phyloP scores from a whole-genome alignment of 2,113 vertebrate species.

The Hemibagrus wyckioides region DNA sequence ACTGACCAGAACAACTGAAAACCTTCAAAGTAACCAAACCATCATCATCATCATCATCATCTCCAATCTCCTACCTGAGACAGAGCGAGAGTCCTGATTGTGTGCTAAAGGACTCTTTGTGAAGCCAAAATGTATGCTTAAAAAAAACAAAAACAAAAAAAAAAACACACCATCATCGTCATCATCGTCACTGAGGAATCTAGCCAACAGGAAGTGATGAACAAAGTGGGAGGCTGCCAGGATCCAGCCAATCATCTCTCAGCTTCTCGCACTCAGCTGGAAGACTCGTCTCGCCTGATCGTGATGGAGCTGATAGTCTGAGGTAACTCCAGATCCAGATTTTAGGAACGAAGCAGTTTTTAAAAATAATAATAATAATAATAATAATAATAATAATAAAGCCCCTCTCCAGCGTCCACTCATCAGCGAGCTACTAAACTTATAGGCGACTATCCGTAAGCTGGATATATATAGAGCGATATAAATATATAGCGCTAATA shows the following conservation, averaged over 20 bases:
- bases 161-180: neutral
- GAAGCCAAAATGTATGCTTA: constrained; percentile 60
- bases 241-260: constrained; percentile 31
- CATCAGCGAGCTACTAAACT: constrained; percentile 80
- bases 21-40: neutral
- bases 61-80: constrained; percentile 70
- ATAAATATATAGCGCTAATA: constrained; percentile 88
- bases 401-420: constrained; percentile 76
- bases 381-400: constrained; percentile 19
- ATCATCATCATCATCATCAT: constrained; percentile 47
- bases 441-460: constrained; percentile 86
- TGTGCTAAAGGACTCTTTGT: constrained; percentile 51
- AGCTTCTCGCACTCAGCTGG: constrained; percentile 42
- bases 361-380: constrained; percentile 40
- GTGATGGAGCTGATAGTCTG: constrained; percentile 54
- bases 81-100: constrained; percentile 56
- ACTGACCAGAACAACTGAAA: neutral
- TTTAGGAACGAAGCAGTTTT: constrained; percentile 49
- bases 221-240: constrained; percentile 28
- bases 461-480: constrained; percentile 90
- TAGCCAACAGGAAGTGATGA: constrained; percentile 47
- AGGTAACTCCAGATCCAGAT: constrained; percentile 55
- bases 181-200: neutral
- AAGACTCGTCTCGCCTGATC: constrained; percentile 58
- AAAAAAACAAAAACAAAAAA: neutral